Percentiles rank a stretch among this genome's conserved stretches.
Conservation (phyloP, 2,797 vertebrate species). For the Lagodon rhomboides region DNA sequence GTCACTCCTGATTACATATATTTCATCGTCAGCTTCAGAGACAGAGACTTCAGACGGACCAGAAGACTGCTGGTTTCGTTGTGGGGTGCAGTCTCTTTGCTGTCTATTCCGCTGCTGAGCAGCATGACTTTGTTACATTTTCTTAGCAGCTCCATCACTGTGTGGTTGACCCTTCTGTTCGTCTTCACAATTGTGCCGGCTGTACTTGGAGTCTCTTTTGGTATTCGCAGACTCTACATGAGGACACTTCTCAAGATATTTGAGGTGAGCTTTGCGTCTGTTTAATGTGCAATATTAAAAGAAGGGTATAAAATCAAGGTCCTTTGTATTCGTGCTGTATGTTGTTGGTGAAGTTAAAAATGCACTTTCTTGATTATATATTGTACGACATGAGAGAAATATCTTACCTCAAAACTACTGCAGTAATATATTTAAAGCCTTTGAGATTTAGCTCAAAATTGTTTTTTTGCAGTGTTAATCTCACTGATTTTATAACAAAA, state of each 20-base stretch:
- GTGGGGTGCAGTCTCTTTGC: neutral
- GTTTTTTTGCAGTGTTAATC: neutral
- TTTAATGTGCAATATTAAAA: neutral
- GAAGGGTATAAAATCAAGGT: neutral
- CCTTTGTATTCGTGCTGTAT: neutral
- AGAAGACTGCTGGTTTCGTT: slow-evolving; percentile 27
- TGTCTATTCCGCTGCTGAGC: neutral
- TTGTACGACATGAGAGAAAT: neutral
- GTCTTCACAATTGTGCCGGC: slow-evolving; percentile 93
- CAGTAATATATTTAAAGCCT: neutral
- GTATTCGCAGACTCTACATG: slow-evolving; percentile 92
- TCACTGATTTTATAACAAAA: neutral
- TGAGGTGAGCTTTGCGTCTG: slow-evolving; percentile 82
- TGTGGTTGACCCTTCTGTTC: slow-evolving; percentile 91
- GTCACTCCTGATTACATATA: slow-evolving; percentile 5
- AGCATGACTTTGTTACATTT: slow-evolving; percentile 76
- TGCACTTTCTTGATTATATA: neutral
- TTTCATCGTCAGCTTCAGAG: slow-evolving; percentile 52
- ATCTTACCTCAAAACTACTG: neutral
- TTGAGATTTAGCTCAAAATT: neutral
- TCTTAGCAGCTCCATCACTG: slow-evolving; percentile 89
- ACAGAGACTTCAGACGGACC: neutral
- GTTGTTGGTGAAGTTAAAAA: neutral
- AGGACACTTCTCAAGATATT: slow-evolving; percentile 92
- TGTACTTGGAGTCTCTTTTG: slow-evolving; percentile 92